These are phyloP conservation scores for Oligia strigilis DNA, from an alignment of 2,888 invertebrate species.

Conservation along the genomic window DNA sequence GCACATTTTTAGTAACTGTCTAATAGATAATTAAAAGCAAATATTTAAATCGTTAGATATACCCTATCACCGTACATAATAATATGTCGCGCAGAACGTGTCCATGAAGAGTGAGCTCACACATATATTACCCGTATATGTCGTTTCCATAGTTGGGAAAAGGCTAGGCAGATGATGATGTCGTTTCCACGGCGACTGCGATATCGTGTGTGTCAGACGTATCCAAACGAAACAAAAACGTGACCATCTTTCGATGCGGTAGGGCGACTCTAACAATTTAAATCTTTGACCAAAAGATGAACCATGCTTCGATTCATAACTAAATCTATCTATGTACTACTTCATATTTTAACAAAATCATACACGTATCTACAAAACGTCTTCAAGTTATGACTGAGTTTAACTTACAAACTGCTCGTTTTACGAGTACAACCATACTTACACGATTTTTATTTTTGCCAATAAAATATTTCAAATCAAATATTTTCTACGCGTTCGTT, in stretches of 20 bases:
- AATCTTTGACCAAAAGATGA: background rate
- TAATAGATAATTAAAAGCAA: background rate
- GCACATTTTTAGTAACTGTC: background rate
- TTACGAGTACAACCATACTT: constrained; percentile 49
- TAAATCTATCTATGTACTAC: background rate
- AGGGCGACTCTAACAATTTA: background rate
- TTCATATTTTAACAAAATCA: constrained; percentile 4
- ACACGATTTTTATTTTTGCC: constrained; percentile 45
- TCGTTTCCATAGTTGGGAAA: too few relatives aligned
- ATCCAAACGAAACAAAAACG: background rate
- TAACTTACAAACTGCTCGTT: constrained; percentile 49
- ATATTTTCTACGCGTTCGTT: constrained; percentile 54
- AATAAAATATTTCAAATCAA: constrained; percentile 54
- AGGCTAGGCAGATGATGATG: background rate
- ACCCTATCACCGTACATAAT: background rate
- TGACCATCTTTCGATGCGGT: background rate
- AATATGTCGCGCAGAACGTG: background rate
- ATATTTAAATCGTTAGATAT: background rate
- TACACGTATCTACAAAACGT: constrained; percentile 12
- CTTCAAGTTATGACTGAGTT: constrained; percentile 49
- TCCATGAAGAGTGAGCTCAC: background rate
- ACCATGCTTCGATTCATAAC: background rate
- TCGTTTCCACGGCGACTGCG: background rate
- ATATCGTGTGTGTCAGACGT: background rate
- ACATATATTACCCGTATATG: background rate